Evolutionary conservation across 2,113 vertebrate genomes (phyloP).

Genomic region (Phalacrocorax brasilianus): DNA sequence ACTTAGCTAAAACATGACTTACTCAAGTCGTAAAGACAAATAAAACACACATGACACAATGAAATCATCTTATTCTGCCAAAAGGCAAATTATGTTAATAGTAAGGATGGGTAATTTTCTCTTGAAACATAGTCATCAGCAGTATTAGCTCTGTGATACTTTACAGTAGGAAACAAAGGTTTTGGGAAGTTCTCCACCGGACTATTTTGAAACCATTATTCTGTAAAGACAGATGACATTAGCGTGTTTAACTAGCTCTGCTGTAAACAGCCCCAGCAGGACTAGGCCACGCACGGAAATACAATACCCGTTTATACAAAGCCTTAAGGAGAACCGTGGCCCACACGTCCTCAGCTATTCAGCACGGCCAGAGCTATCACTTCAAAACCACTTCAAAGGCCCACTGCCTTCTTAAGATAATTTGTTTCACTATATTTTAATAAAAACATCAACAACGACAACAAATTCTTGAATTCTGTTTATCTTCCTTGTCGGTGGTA

Average conservation of each 20-base stretch:
- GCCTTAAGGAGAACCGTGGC: neutral
- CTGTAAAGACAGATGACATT: neutral
- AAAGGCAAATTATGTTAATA: neutral
- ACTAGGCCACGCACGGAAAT: neutral
- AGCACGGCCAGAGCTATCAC: neutral
- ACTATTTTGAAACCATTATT: neutral
- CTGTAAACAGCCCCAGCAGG: neutral
- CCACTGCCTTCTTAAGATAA: neutral
- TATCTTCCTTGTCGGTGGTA: neutral
- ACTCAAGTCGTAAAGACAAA: neutral
- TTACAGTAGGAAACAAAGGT: neutral
- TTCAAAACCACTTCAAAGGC: slow-evolving; percentile 1
- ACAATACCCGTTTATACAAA: neutral
- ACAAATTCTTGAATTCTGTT: neutral
- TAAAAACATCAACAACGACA: neutral
- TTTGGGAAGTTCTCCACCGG: neutral
- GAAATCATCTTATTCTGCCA: neutral
- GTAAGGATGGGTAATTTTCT: neutral
- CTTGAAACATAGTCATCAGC: neutral
- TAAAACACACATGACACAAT: neutral
- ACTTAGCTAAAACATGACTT: neutral
- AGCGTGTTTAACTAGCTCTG: neutral
- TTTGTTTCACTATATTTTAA: neutral
- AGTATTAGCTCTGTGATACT: neutral
- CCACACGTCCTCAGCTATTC: neutral